A percentile compares a stretch with the other conserved stretches of the same genome.
phyloP scores from a whole-genome alignment of 2,113 vertebrate genomes.

The Anser brachyrhynchus region DNA sequence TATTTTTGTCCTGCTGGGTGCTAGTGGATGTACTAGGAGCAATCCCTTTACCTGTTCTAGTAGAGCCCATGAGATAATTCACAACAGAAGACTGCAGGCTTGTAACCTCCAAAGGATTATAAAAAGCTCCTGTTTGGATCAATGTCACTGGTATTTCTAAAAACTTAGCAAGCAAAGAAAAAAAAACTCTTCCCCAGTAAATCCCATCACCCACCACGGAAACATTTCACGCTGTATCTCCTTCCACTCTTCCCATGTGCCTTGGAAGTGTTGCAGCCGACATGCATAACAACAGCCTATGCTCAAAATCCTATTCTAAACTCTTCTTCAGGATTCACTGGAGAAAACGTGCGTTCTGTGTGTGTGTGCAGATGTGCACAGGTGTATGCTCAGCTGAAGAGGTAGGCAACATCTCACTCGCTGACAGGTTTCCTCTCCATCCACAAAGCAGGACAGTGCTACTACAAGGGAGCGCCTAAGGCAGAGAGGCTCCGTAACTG shows the following conservation, averaged over 20 bases:
- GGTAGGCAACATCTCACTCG: accelerated
- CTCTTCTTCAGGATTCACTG: background rate
- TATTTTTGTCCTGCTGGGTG: background rate
- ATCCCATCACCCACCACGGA: background rate
- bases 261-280: background rate
- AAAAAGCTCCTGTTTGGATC: background rate
- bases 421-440: background rate
- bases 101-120: background rate
- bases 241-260: background rate
- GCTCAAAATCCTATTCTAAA: background rate
- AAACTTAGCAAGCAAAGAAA: background rate
- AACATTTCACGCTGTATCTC: background rate
- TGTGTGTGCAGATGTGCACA: background rate
- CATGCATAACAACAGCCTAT: background rate
- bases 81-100: background rate
- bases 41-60: background rate
- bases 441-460: background rate
- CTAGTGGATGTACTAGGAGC: background rate
- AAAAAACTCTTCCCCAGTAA: background rate
- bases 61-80: background rate
- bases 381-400: background rate
- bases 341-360: background rate
- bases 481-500: no score
- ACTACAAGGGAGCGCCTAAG: background rate
- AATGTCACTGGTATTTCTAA: background rate